Evolutionary conservation across 2,797 vertebrate species (phyloP).

Genomic region (Coregonus sp.): DNA sequence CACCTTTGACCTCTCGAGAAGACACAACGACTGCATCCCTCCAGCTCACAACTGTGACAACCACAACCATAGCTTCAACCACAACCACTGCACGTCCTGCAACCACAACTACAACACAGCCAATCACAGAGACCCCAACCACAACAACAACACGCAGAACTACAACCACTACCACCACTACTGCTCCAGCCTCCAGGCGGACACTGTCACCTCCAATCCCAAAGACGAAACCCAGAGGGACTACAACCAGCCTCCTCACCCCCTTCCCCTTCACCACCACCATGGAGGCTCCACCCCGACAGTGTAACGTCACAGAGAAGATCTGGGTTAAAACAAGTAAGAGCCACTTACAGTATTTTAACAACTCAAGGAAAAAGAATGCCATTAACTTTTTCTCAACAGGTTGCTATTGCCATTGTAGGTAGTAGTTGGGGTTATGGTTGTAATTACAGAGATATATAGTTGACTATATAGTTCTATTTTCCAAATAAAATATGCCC

Average conservation of each 20-base stretch:
- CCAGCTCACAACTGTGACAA: conserved; percentile 49
- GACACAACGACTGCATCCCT: conserved; percentile 61
- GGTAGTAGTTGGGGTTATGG: background rate
- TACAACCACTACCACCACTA: conserved; percentile 71
- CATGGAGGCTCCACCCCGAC: conserved; percentile 79
- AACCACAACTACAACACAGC: conserved; percentile 66
- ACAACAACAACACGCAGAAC: conserved; percentile 73
- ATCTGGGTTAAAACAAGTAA: conserved; percentile 94
- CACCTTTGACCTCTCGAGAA: conserved; percentile 65
- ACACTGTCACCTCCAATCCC: conserved; percentile 75
- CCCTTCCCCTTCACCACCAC: conserved; percentile 75
- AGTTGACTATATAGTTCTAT: background rate
- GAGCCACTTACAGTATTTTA: background rate
- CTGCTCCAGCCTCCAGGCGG: conserved; percentile 76
- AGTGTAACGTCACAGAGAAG: conserved; percentile 89
- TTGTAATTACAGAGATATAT: background rate
- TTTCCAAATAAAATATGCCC: background rate
- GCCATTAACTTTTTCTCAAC: background rate
- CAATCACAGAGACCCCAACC: conserved; percentile 61
- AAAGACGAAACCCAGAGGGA: conserved; percentile 69
- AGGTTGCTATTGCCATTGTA: background rate
- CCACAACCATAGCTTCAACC: conserved; percentile 57
- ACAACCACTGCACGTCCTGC: conserved; percentile 54
- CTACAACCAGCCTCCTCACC: conserved; percentile 69
- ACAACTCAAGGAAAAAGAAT: too few relatives aligned